Base-by-base conservation (phyloP, 2,797 vertebrate species). In the Cercopithecus diana region DNA sequence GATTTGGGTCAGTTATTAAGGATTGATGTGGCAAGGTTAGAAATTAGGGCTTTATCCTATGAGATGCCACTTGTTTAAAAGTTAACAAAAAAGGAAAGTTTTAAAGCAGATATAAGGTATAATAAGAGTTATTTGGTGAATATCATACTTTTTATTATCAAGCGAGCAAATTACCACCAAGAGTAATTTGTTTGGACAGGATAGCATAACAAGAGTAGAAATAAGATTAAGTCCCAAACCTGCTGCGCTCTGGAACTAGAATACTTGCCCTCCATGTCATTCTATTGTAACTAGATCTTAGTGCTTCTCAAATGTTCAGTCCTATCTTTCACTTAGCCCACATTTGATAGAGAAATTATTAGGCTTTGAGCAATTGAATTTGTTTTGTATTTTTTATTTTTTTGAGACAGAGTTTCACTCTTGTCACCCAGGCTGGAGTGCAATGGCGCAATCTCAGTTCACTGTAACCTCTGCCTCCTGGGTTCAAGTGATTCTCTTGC, bases 271-370 rank as follows among this genome's bases (percentile, higher is more conserved):
- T 93, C 41, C 43, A 33, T 30, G 17, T 70, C 12, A 43, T 76
- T 80, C 58, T 83, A 17, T 36, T 92, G 28, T 75, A 81, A 45
- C 39, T 67, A 77, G 83, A 93, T 94, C 19, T 82, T 45, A 50
- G 33, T 57, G 77, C 39, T 91, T 94, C 64, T 89, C 33, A 97
- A 76, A 50, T 72, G 17, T 64, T 12, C 76, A 28, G 64, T 1
- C 50, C 48, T 96, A 39, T 90, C 33, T 96, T 94, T 89, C 67
- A 90, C 33, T 86, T 75, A 79, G 61, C 39, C 15, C 33, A 95
- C 17, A 8, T 91, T 75, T 92, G n/a, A 81, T 30, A 88, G 4
- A 92, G 52, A 94, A 89, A 61, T 61, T n/a, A 85, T 76, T 76
- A 88, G 88, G 4, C 45, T 90, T 92, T 70, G 17, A 86, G 20